Evolutionary conservation across 2,888 invertebrate species (phyloP), one percentile per base, ranked within the genome.

Genomic region (Junonia oenone): DNA sequence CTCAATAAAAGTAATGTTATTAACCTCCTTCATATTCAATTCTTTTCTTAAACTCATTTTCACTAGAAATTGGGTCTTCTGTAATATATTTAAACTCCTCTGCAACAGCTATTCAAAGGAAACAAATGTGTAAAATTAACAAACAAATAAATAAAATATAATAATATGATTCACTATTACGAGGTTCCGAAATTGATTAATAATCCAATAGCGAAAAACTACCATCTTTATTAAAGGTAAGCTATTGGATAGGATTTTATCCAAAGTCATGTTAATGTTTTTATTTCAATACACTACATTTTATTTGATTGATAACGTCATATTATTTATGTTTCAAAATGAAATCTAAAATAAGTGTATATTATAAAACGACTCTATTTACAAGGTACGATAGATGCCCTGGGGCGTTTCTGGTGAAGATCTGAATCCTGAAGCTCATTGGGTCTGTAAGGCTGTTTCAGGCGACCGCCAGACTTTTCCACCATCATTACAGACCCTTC

Each of bases 311-410:
- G 22, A 22, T 5, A 22, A 22, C 2, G 22, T 22, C 22, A 22
- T 3, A 22, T 22, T 22, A 22, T 5, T 22, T 22, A n/a, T n/a
- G n/a, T n/a, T n/a, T n/a, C n/a, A n/a, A 3, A 22, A 22, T 22
- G n/a, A 22, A 22, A 22, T 22, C 5, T 22, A 22, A 22, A 2
- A 22, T 22, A 22, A 22, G 5, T 22, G 22, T 3, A 22, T 22
- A 22, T 22, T n/a, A 26, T 8, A 29, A 29, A 6, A 29, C 8
- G 6, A 22, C 14, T 11, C 0, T 31, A 53, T 29, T 47, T 76
- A 87, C 87, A 72, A 59, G 79, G 76, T 9, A 80, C 78, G 6
- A 75, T 77, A 1, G 83, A 81, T n/a, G 78, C 81, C 53, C 69
- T 76, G 6, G 81, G 75, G 31, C 75, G 72, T 62, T 81, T 83